Evolutionary conservation across 1,140 invertebrate species (phyloP).

Genomic region (Delia radicum): DNA sequence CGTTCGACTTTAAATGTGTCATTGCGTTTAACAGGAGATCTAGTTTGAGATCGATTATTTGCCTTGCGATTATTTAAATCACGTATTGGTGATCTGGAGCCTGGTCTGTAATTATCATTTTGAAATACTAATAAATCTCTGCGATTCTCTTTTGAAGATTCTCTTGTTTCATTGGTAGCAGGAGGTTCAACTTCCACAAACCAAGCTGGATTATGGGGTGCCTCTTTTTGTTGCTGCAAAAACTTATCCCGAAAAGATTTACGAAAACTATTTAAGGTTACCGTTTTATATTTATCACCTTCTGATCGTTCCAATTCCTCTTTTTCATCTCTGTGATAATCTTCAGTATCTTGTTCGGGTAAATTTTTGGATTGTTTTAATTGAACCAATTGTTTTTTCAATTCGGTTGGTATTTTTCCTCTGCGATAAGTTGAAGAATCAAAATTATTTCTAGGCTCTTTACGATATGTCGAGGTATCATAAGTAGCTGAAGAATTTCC

Average conservation of each 20-base stretch:
- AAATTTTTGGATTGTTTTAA: constrained; percentile 41
- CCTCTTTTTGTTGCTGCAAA: constrained; percentile 45
- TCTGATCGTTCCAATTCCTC: constrained; percentile 35
- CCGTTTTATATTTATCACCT: constrained; percentile 49
- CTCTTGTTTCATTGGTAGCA: neutral
- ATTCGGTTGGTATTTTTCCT: constrained; percentile 42
- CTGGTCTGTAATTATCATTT: constrained; percentile 51
- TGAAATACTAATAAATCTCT: constrained; percentile 50
- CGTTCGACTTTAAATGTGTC: constrained; percentile 48
- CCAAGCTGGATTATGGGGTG: constrained; percentile 51
- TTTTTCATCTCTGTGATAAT: constrained; percentile 33
- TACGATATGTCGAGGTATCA: constrained; percentile 49
- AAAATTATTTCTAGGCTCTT: too few species aligned
- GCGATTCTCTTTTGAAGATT: constrained; percentile 44
- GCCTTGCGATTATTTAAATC: constrained; percentile 18
- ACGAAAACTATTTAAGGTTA: constrained; percentile 51
- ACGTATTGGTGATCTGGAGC: constrained; percentile 47
- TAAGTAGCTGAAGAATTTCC: constrained; percentile 31
- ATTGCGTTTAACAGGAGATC: constrained; percentile 52
- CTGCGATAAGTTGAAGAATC: constrained; percentile 50
- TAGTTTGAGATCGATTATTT: constrained; percentile 41
- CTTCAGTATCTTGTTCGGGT: constrained; percentile 35
- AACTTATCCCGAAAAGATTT: constrained; percentile 53
- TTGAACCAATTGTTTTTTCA: constrained; percentile 47
- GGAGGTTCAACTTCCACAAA: constrained; percentile 49